phyloP scores from a whole-genome alignment of 2,113 vertebrate species.

The Brachypteracias leptosomus region DNA sequence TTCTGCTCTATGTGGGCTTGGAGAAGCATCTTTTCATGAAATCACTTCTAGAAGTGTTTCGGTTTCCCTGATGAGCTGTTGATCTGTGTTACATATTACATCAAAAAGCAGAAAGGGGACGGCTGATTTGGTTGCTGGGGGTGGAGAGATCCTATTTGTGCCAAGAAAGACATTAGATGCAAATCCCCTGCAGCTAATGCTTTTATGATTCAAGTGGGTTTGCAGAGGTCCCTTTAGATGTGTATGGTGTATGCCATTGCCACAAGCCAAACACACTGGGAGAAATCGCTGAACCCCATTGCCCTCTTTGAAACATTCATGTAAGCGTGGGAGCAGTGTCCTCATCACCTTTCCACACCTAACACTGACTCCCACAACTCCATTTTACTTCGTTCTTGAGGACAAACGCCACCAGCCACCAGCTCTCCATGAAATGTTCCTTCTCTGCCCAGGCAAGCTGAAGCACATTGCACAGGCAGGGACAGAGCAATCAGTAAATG shows the following conservation, averaged over 20 bases:
- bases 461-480: background rate
- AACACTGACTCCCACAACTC: background rate
- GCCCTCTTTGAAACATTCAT: background rate
- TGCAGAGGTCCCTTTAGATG: background rate
- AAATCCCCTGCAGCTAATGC: background rate
- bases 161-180: slow-evolving; percentile 8
- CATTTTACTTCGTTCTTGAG: background rate
- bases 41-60: background rate
- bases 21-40: background rate
- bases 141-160: background rate
- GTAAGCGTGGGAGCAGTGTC: background rate
- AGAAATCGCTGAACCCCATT: background rate
- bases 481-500: background rate
- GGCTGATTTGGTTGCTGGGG: background rate
- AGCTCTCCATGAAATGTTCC: background rate
- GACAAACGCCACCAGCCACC: background rate
- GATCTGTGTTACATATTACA: background rate
- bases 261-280: background rate
- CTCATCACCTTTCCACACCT: background rate
- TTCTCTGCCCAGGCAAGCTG: background rate
- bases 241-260: background rate
- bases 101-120: background rate
- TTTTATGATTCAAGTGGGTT: background rate
- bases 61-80: background rate
- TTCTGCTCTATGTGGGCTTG: background rate